phyloP scores from a whole-genome alignment of 2,113 vertebrate genomes.

The Scomber colias region DNA sequence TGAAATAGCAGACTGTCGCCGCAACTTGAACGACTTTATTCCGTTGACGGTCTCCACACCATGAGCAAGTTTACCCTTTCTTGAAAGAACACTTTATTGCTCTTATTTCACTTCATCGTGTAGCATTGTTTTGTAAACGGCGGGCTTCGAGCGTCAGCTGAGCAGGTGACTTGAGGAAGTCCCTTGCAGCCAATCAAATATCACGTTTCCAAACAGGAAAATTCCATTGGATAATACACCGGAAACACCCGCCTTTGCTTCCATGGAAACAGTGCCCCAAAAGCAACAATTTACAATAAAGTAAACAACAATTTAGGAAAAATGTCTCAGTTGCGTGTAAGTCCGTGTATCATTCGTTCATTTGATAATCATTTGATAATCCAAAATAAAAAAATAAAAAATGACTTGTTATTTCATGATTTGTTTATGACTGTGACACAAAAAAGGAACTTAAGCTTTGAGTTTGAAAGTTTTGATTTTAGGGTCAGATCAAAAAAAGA shows the following conservation, averaged over 20 bases:
- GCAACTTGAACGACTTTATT: not conserved
- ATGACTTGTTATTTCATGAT: too few species aligned
- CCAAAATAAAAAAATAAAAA: too few species aligned
- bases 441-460: too few species aligned
- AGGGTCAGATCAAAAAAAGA: too few species aligned
- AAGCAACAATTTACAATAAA: not conserved
- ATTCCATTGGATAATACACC: slow-evolving; percentile 58
- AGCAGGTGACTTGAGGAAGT: slow-evolving; percentile 18
- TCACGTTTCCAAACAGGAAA: not conserved
- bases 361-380: too few species aligned
- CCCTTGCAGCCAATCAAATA: slow-evolving; percentile 71
- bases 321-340: too few species aligned
- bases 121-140: slow-evolving; percentile 58
- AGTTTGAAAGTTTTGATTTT: too few species aligned
- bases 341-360: too few species aligned
- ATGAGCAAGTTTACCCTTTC: not conserved
- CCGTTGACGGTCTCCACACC: not conserved
- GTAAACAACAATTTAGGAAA: not conserved
- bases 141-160: slow-evolving; percentile 43
- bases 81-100: not conserved
- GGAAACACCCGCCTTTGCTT: slow-evolving; percentile 48
- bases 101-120: not conserved
- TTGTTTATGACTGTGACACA: too few species aligned
- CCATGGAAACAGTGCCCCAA: slow-evolving; percentile 9
- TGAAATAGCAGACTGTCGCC: not conserved